phyloP scores from a whole-genome alignment of 92 coral and sea anemone species.

The Umimayanthus chanpuru region DNA sequence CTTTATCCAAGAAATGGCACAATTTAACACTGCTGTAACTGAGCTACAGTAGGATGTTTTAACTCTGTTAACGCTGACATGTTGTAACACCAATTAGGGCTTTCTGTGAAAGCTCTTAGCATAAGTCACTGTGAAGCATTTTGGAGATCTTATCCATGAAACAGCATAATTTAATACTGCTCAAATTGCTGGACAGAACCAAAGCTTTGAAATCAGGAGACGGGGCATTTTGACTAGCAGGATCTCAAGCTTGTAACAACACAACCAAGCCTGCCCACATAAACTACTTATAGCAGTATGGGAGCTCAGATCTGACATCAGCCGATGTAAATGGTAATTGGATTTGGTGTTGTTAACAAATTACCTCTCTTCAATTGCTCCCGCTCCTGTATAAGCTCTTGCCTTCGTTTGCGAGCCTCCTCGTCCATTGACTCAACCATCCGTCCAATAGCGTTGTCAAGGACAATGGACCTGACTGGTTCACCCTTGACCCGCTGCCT shows the following conservation, averaged over 20 bases:
- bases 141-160: constrained; percentile 31
- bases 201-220: constrained; percentile 40
- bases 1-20: constrained; percentile 5
- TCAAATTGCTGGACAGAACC: constrained; percentile 21
- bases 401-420: constrained; percentile 81
- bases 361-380: constrained; percentile 92
- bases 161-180: not conserved
- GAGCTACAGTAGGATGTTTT: not conserved
- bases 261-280: constrained; percentile 45
- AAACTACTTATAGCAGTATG: constrained; percentile 42
- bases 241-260: constrained; percentile 44
- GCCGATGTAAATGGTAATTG: constrained; percentile 45
- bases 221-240: constrained; percentile 31
- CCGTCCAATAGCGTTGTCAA: constrained; percentile 95
- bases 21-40: constrained; percentile 16
- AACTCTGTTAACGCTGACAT: not conserved
- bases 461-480: constrained; percentile 90
- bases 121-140: constrained; percentile 6
- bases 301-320: constrained; percentile 48
- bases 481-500: constrained; percentile 74
- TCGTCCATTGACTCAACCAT: constrained; percentile 95
- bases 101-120: constrained; percentile 30
- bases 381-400: constrained; percentile 81
- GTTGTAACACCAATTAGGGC: constrained; percentile 39
- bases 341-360: constrained; percentile 47